phyloP scores from a whole-genome alignment of 1,140 invertebrate species.

The Eupristina koningsbergeri region DNA sequence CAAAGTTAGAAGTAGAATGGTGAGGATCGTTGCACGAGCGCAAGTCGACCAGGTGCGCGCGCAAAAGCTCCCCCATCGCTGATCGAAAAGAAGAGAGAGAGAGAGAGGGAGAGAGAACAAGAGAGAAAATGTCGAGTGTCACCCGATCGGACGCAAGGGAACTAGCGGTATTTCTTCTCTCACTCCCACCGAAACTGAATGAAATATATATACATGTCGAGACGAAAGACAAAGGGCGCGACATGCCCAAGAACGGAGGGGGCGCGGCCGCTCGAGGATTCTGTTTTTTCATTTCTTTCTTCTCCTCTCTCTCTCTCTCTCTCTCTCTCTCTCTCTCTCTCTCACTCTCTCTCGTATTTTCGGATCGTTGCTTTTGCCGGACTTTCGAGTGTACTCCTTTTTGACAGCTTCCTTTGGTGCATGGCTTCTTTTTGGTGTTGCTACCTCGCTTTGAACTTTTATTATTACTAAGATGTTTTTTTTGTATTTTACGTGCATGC shows the following conservation, averaged over 20 bases:
- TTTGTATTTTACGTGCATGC: no score
- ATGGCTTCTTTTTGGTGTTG: not conserved
- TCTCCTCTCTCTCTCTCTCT: not conserved
- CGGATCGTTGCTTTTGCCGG: not conserved
- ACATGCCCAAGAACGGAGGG: constrained; percentile 48
- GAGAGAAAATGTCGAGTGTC: constrained; percentile 45
- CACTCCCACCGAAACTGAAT: not conserved
- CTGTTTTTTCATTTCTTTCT: not conserved
- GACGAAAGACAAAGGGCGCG: constrained; percentile 53
- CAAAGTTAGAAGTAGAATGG: constrained; percentile 38
- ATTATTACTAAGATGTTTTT: no score
- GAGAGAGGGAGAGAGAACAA: constrained; percentile 48
- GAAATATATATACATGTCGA: not conserved
- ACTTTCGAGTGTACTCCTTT: not conserved
- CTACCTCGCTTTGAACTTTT: no score
- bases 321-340: not conserved
- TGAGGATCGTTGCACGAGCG: constrained; percentile 47
- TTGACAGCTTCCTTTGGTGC: not conserved
- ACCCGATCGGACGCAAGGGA: constrained; percentile 26
- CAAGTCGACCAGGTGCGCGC: constrained; percentile 62
- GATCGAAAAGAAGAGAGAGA: not conserved
- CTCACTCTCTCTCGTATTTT: not conserved
- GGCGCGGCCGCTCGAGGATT: not conserved
- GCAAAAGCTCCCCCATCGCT: constrained; percentile 42
- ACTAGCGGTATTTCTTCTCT: not conserved